Evolutionary conservation across 2,888 invertebrate genomes (phyloP), one percentile per base, ranked within the genome.

Genomic region (Stramonita haemastoma): DNA sequence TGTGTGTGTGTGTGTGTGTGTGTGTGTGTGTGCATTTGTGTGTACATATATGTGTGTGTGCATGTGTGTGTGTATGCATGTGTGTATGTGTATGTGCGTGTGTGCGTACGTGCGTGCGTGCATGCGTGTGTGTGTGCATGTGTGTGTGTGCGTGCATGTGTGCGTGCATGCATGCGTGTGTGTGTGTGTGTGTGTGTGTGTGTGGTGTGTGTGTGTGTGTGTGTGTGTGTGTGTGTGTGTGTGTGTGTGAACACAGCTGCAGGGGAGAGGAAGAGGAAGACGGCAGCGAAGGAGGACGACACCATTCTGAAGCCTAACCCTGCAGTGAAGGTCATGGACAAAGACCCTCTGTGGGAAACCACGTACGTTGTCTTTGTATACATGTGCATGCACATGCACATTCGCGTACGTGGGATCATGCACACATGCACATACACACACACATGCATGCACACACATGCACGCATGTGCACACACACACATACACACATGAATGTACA

Each of bases 281-380:
- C 36, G 36, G 29, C 90, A 32, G 90, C 88, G 36, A 87, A 87
- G 56, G 77, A 84, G 19, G 84, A 86, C 13, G 91, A 91, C 13
- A 66, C 91, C 26, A 86, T 84, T 29, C 90, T 92, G 1, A 89
- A 91, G 56, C 95, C 95, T 13, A 94, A 94, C 87, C 92, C 93
- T 13, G 91, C 93, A 60, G 93, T 96, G 46, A 93, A 93, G 32
- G 93, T 95, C 17, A 92, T 92, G 91, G 92, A 93, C 83, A 93
- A 93, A 87, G 95, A 96, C 91, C 95, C 95, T 17, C 93, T 95
- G 73, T 95, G 95, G 91, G 94, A 95, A 90, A 92, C 94, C 56
- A 95, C 92, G 94, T 95, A 93, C 89, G 92, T 77, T 60, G 60
- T 19, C 60, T 57, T 57, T 13, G 8, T 57, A 57, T 17, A 57